A percentile compares a stretch with the other conserved stretches of the same genome.
These are phyloP conservation scores for Drosophila triauraria DNA, from an alignment of 1,140 invertebrate species.

Conservation along the genomic window DNA sequence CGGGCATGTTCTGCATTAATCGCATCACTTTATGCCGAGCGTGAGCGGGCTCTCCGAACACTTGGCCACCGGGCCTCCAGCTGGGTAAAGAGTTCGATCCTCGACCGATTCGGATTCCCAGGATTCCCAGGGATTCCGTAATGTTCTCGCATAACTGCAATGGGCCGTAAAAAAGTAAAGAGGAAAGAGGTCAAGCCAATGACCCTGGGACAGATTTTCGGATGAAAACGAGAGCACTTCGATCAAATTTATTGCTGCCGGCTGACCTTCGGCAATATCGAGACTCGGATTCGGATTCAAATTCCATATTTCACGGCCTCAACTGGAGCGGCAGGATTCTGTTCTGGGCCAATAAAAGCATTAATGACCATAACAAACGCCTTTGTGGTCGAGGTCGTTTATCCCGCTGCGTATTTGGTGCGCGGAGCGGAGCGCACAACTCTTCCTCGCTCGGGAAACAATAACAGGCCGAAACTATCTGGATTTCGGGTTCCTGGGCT, in stretches of 20 bases:
- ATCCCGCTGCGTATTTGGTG: slow-evolving; percentile 75
- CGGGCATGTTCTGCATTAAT: slow-evolving; percentile 77
- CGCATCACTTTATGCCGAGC: slow-evolving; percentile 49
- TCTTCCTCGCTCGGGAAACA: slow-evolving; percentile 29
- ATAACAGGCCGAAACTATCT: slow-evolving; percentile 16
- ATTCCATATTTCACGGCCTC: slow-evolving; percentile 75
- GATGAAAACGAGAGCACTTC: slow-evolving; percentile 70
- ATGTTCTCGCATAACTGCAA: slow-evolving; percentile 52
- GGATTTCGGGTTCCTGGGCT: slow-evolving; percentile 14
- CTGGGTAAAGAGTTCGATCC: slow-evolving; percentile 58
- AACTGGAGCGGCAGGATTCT: slow-evolving; percentile 74
- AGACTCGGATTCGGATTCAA: slow-evolving; percentile 48
- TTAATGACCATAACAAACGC: slow-evolving; percentile 82
- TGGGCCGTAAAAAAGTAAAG: slow-evolving; percentile 34
- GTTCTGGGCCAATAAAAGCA: slow-evolving; percentile 74
- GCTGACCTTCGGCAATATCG: slow-evolving; percentile 62
- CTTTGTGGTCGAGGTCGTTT: slow-evolving; percentile 75
- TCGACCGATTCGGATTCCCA: slow-evolving; percentile 16
- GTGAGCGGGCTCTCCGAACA: slow-evolving; percentile 6
- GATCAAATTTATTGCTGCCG: slow-evolving; percentile 64
- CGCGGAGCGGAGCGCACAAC: slow-evolving; percentile 64
- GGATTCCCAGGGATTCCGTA: slow-evolving; percentile 64
- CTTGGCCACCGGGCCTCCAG: slow-evolving; percentile 23
- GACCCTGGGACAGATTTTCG: slow-evolving; percentile 55
- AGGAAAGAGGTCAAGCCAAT: slow-evolving; percentile 30